phyloP scores from a whole-genome alignment of 2,888 invertebrate species.

The Pediacus dermestoides region DNA sequence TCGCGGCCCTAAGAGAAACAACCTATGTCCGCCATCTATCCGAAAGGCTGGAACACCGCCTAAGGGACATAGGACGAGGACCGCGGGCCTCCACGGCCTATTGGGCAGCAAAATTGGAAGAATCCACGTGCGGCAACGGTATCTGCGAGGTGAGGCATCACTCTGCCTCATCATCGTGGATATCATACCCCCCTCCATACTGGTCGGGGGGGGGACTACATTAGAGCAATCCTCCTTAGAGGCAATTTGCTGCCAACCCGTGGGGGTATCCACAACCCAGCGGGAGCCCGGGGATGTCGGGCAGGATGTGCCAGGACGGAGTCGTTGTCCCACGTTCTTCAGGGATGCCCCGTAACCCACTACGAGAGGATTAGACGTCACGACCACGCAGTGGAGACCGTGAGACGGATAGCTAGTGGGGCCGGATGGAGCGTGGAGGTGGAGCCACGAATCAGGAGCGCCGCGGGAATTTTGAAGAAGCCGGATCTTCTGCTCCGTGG shows the following conservation, averaged over 20 bases:
- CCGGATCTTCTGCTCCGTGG: too few relatives aligned
- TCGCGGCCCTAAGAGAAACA: conserved; percentile 4
- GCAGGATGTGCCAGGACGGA: conserved; percentile 26
- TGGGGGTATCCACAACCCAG: too few relatives aligned
- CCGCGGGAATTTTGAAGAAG: conserved; percentile 25
- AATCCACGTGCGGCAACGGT: background rate
- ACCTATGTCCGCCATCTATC: background rate
- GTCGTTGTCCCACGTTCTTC: conserved; percentile 28
- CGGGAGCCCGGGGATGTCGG: conserved; percentile 21
- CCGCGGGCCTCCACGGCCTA: background rate
- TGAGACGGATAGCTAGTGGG: conserved; percentile 16
- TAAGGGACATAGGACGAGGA: background rate
- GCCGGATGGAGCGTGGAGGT: conserved; percentile 13
- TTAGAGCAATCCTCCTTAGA: conserved; percentile 27
- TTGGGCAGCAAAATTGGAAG: background rate
- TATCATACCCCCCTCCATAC: conserved; percentile 28
- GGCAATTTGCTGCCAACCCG: conserved; percentile 27
- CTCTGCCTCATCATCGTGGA: too few relatives aligned
- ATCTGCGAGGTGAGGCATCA: too few relatives aligned
- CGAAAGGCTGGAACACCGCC: background rate
- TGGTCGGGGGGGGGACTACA: conserved; percentile 30
- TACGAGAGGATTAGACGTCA: conserved; percentile 21
- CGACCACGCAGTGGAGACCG: conserved; percentile 21
- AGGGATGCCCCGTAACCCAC: conserved; percentile 26
- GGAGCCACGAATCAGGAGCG: conserved; percentile 26